phyloP scores from a whole-genome alignment of 1,140 invertebrate genomes.

The Listronotus bonariensis region DNA sequence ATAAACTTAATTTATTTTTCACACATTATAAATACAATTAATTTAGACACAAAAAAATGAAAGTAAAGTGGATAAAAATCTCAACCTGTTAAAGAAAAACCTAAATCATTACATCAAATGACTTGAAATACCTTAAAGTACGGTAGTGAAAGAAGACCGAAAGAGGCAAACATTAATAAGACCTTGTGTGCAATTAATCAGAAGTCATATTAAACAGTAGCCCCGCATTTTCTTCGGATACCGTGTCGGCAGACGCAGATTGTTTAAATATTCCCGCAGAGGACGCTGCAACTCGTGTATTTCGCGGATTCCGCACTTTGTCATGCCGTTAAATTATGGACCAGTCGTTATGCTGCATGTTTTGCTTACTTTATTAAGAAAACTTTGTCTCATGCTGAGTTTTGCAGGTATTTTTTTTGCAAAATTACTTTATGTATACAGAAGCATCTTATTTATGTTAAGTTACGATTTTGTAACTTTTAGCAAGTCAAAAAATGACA shows the following conservation, averaged over 20 bases:
- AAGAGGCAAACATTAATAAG: slow-evolving; percentile 48
- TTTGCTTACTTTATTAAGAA: slow-evolving; percentile 36
- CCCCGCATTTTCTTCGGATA: slow-evolving; percentile 46
- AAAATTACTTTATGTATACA: no score
- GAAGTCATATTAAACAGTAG: slow-evolving; percentile 51
- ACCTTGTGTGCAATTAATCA: slow-evolving; percentile 49
- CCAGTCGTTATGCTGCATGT: slow-evolving; percentile 28
- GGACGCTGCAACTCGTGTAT: slow-evolving; percentile 32
- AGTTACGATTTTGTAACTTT: no score
- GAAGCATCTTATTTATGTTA: no score
- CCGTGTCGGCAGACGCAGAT: slow-evolving; percentile 40
- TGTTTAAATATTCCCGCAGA: slow-evolving; percentile 39
- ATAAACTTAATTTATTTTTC: no score
- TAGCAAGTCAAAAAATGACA: no score
- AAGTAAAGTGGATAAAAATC: neutral
- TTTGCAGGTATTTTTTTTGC: slow-evolving; percentile 17
- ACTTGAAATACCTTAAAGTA: slow-evolving; percentile 33
- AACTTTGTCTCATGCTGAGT: slow-evolving; percentile 33
- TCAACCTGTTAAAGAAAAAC: slow-evolving; percentile 10
- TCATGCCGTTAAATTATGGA: slow-evolving; percentile 35
- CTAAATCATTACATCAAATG: slow-evolving; percentile 34
- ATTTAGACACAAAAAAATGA: no score
- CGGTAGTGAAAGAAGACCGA: slow-evolving; percentile 46
- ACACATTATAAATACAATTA: no score
- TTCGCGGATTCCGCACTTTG: slow-evolving; percentile 37